Percentiles rank a stretch among this genome's conserved stretches.
Evolutionary conservation across 2,797 vertebrate species (phyloP).

Genomic region (Gorsachius magnificus): DNA sequence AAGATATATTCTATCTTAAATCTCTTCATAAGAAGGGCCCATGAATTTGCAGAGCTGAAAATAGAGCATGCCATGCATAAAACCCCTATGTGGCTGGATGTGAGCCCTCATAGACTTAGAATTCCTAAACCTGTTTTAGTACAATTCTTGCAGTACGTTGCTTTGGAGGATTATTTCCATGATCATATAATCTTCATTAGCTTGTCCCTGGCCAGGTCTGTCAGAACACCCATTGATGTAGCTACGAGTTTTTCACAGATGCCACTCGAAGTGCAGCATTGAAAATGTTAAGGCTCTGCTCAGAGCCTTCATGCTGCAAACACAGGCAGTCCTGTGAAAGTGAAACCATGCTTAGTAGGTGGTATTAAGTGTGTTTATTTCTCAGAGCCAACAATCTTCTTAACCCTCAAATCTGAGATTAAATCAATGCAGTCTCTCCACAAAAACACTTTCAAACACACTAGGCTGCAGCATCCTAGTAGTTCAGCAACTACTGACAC

Average conservation of each 20-base stretch:
- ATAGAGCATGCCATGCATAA: neutral
- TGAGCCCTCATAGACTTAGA: neutral
- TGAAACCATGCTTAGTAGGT: neutral
- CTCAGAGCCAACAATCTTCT: conserved; percentile 5
- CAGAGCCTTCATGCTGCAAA: neutral
- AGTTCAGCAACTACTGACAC: neutral
- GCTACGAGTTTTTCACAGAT: neutral
- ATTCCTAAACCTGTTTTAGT: neutral
- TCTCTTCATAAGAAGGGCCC: neutral
- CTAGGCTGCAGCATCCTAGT: neutral
- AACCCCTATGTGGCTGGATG: neutral
- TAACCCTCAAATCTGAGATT: conserved; percentile 30
- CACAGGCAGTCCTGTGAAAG: neutral
- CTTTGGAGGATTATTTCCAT: neutral
- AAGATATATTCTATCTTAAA: neutral
- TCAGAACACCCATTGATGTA: neutral
- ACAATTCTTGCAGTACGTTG: neutral
- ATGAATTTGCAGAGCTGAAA: neutral
- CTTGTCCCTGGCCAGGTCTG: neutral
- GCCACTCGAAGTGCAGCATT: neutral
- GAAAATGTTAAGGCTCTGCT: neutral
- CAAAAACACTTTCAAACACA: neutral
- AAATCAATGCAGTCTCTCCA: neutral
- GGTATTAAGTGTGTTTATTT: conserved; percentile 27
- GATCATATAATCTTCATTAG: neutral